Evolutionary conservation across 2,888 invertebrate genomes (phyloP).

Genomic region (Pterostichus madidus): DNA sequence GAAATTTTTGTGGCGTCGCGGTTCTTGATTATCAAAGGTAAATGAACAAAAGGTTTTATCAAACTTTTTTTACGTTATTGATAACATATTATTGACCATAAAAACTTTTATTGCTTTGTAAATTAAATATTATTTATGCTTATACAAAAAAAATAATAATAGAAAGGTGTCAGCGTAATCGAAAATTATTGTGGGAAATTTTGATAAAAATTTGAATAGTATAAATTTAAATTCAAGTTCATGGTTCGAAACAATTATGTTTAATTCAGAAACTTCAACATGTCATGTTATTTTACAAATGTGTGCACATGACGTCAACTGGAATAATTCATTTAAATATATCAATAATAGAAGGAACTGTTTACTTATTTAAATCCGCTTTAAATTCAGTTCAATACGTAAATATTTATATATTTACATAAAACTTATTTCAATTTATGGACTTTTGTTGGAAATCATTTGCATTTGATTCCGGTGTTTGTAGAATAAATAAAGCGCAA

Average conservation of each 20-base stretch:
- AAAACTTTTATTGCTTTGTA: not conserved
- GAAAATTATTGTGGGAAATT: conserved; percentile 4
- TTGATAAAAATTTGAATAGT: conserved; percentile 15
- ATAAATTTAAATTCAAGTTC: conserved; percentile 2
- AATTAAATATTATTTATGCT: conserved; percentile 6
- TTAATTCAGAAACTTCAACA: no score
- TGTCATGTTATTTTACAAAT: no score
- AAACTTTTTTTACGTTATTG: not conserved
- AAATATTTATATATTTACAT: not conserved
- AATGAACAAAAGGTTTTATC: conserved; percentile 9
- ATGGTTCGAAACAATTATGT: not conserved
- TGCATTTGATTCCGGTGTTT: no score
- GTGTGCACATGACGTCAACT: no score
- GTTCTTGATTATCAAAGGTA: conserved; percentile 85
- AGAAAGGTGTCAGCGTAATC: not conserved
- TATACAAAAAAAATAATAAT: not conserved
- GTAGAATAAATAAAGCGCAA: no score
- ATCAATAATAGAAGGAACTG: no score
- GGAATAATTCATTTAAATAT: no score
- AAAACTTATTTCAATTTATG: no score
- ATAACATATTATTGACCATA: no score
- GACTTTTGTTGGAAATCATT: no score
- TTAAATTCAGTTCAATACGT: conserved; percentile 1
- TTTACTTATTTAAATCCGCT: not conserved
- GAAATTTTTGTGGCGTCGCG: conserved; percentile 87